A percentile compares a stretch with the other conserved stretches of the same genome.
Conservation (phyloP, 2,797 vertebrate species). For the Macroramphosus scolopax region DNA sequence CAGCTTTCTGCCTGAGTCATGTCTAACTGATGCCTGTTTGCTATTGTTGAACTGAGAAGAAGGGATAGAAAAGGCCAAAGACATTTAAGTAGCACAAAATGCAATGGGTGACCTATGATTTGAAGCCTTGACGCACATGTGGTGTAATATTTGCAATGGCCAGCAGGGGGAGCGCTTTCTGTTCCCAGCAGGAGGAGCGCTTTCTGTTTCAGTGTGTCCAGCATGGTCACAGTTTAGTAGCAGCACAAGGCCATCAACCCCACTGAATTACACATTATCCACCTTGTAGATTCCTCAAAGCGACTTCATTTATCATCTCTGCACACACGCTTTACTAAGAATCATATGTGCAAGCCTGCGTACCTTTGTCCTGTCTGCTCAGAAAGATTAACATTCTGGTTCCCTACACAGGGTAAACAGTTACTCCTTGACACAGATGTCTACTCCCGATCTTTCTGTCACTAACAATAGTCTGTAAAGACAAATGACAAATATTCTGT, state of each 20-base stretch:
- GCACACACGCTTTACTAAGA: slow-evolving; percentile 33
- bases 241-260: slow-evolving; percentile 17
- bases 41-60: slow-evolving; percentile 28
- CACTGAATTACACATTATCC: slow-evolving; percentile 43
- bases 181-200: slow-evolving; percentile 79
- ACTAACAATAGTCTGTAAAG: slow-evolving; percentile 53
- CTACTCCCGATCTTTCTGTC: slow-evolving; percentile 60
- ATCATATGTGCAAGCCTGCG: slow-evolving; percentile 20
- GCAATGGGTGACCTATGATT: slow-evolving; percentile 32
- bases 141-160: slow-evolving; percentile 22
- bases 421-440: slow-evolving; percentile 58
- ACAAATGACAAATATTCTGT: slow-evolving; percentile 68
- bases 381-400: slow-evolving; percentile 47
- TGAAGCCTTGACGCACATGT: slow-evolving; percentile 28
- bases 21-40: slow-evolving; percentile 28
- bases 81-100: slow-evolving; percentile 34
- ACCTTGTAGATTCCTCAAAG: slow-evolving; percentile 55
- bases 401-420: slow-evolving; percentile 48
- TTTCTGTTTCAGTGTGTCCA: slow-evolving; percentile 54
- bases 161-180: slow-evolving; percentile 79
- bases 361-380: slow-evolving; percentile 34
- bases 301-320: slow-evolving; percentile 47
- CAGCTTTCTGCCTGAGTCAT: slow-evolving; percentile 57
- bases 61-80: slow-evolving; percentile 45
- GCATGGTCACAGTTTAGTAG: slow-evolving; percentile 18